Percentiles rank a stretch among this genome's conserved stretches.
Evolutionary conservation across 2,888 invertebrate species (phyloP).

Genomic region (Drosophila anomelani): DNA sequence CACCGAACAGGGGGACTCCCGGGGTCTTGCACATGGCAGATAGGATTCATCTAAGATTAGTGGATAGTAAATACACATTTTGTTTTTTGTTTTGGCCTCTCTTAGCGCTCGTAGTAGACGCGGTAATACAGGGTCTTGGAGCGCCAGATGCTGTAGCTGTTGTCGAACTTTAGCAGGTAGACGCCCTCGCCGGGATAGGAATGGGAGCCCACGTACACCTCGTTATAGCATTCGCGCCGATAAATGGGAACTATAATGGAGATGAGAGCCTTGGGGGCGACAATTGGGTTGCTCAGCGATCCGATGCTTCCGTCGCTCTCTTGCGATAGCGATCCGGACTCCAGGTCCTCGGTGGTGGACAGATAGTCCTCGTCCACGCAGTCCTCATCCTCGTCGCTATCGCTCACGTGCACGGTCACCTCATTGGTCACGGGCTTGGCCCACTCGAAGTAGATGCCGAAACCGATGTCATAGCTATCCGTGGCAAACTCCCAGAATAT

Average conservation of each 20-base stretch:
- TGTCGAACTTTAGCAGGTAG: conserved; percentile 99
- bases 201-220: conserved; percentile 99
- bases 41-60: conserved; percentile 29
- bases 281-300: conserved; percentile 52
- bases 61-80: conserved; percentile 17
- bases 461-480: conserved; percentile 98
- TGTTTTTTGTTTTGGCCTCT: conserved; percentile 33
- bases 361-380: conserved; percentile 85
- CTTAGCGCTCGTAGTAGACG: conserved; percentile 96
- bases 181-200: conserved; percentile 98
- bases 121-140: conserved; percentile 99
- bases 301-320: conserved; percentile 56
- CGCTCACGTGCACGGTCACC: conserved; percentile 96
- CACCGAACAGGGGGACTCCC: conserved; percentile 6
- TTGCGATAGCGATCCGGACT: conserved; percentile 85
- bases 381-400: conserved; percentile 92
- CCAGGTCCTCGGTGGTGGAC: conserved; percentile 87
- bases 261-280: conserved; percentile 77
- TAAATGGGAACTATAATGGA: conserved; percentile 97
- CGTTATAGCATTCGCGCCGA: conserved; percentile 97
- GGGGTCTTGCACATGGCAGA: conserved; percentile 25
- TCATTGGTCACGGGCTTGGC: conserved; percentile 93
- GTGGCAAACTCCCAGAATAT: conserved; percentile 99
- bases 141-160: conserved; percentile 99
- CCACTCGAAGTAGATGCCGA: conserved; percentile 99